Conservation (phyloP, 2,888 invertebrate genomes). For the Apotomis turbidana region DNA sequence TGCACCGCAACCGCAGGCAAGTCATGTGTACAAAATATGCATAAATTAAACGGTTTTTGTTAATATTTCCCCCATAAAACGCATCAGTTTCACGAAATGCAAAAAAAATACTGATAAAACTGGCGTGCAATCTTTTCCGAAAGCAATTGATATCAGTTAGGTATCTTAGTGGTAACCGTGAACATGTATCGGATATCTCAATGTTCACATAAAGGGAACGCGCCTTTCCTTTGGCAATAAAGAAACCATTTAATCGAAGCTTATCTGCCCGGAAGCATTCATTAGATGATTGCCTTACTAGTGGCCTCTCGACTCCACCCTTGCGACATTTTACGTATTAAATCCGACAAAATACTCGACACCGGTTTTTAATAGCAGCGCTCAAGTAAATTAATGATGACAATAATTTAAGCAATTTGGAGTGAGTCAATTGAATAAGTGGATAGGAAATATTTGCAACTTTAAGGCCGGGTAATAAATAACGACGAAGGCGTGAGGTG, state of each 20-base stretch:
- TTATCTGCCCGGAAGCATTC: constrained; percentile 83
- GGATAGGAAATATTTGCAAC: constrained; percentile 40
- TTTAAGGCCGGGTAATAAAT: constrained; percentile 36
- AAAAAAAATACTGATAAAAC: background rate
- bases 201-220: constrained; percentile 78
- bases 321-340: constrained; percentile 46
- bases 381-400: constrained; percentile 38
- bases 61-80: background rate
- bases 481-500: constrained; percentile 25
- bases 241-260: constrained; percentile 83
- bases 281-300: constrained; percentile 84
- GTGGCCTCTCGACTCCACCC: constrained; percentile 70
- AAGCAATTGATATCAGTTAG: constrained; percentile 38
- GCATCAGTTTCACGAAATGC: background rate
- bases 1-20: background rate
- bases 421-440: constrained; percentile 41
- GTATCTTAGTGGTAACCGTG: constrained; percentile 58
- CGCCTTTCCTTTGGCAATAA: constrained; percentile 81
- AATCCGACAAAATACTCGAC: constrained; percentile 39
- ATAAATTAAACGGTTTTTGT: background rate
- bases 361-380: constrained; percentile 40
- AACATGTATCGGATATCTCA: constrained; percentile 71
- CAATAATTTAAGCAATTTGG: constrained; percentile 39
- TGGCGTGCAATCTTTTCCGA: constrained; percentile 5
- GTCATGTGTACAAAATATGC: background rate